phyloP scores from a whole-genome alignment of 1,140 invertebrate species.

The Diorhabda sublineata region DNA sequence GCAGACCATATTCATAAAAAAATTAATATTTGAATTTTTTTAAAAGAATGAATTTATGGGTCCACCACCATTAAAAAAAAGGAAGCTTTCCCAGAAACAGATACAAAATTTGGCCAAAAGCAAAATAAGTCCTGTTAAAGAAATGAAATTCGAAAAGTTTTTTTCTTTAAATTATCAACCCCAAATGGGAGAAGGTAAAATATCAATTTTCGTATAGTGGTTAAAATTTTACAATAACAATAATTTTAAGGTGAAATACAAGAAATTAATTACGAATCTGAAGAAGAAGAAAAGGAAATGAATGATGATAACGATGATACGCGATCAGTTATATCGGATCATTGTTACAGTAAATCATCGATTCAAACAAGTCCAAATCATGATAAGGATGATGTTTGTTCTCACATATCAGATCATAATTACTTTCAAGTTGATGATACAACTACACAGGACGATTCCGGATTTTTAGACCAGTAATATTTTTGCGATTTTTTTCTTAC shows the following conservation, averaged over 20 bases:
- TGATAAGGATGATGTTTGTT: background rate
- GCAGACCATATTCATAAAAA: no score
- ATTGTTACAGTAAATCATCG: background rate
- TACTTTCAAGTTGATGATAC: constrained; percentile 1
- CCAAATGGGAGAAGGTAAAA: constrained; percentile 29
- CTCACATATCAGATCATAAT: constrained; percentile 5
- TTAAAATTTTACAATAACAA: background rate
- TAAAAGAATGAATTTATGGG: background rate
- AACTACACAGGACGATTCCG: constrained; percentile 6
- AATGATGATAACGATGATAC: constrained; percentile 3
- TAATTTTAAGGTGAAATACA: constrained; percentile 23
- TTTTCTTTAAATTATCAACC: constrained; percentile 30
- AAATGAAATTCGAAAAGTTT: constrained; percentile 30
- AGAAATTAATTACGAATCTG: constrained; percentile 24
- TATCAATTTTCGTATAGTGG: background rate
- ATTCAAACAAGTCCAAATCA: background rate
- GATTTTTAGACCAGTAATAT: background rate
- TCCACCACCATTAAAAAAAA: constrained; percentile 19
- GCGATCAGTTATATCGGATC: background rate
- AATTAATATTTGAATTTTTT: no score
- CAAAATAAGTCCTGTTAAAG: constrained; percentile 21
- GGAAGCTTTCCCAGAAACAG: constrained; percentile 25
- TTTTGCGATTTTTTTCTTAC: no score
- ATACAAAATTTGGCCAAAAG: constrained; percentile 22
- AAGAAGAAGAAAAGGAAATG: constrained; percentile 15